These are phyloP conservation scores for Mechanitis mazaeus DNA, from an alignment of 2,888 invertebrate species.

Conservation along the genomic window DNA sequence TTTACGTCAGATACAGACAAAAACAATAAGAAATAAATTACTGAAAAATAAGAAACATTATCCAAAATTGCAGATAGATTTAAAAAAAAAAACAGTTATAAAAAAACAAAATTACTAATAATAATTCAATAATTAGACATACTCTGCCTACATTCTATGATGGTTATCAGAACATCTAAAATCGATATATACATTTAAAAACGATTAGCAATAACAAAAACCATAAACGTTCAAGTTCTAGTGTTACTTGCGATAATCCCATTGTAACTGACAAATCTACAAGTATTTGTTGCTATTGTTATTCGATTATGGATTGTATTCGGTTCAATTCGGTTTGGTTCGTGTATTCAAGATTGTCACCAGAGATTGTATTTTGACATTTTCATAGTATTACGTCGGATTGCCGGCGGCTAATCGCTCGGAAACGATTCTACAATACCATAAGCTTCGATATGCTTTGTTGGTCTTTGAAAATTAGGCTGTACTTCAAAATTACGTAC, in stretches of 20 bases:
- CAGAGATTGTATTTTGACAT: constrained; percentile 72
- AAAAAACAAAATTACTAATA: no score
- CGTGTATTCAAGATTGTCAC: constrained; percentile 49
- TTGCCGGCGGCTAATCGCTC: constrained; percentile 65
- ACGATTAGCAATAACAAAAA: constrained; percentile 39
- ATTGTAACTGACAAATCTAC: constrained; percentile 40
- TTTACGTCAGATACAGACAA: no score
- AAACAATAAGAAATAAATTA: no score
- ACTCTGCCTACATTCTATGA: no score
- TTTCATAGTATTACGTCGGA: constrained; percentile 69
- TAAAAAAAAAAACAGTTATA: no score
- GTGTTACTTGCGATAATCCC: constrained; percentile 53
- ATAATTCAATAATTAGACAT: no score
- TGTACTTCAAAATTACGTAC: no score
- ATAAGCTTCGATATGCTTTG: constrained; percentile 30
- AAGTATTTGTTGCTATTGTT: constrained; percentile 15
- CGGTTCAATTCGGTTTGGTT: constrained; percentile 15
- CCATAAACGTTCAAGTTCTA: constrained; percentile 61
- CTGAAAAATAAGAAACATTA: no score
- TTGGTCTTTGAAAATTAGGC: constrained; percentile 5
- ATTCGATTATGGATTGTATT: constrained; percentile 14
- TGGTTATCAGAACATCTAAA: no score
- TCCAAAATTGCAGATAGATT: no score
- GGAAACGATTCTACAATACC: constrained; percentile 51
- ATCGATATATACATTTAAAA: no score